phyloP scores from a whole-genome alignment of 2,888 invertebrate genomes.

The Dysmachus trigonus region DNA sequence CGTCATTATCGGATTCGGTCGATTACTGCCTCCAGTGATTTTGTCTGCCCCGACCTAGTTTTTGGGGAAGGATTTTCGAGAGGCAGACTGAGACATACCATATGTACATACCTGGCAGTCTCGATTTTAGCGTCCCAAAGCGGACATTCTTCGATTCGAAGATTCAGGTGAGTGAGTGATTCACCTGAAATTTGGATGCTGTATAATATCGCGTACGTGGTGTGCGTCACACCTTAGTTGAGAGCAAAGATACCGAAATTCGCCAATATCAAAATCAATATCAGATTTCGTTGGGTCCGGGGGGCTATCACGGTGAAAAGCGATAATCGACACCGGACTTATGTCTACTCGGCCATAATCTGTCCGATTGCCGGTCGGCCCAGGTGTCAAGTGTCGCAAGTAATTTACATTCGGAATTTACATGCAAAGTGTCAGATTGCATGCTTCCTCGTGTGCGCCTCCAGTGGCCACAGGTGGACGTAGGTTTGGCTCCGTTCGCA shows the following conservation, averaged over 20 bases:
- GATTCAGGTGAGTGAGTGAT: background rate
- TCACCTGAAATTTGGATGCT: background rate
- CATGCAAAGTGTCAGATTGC: slow-evolving; percentile 46
- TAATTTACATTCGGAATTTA: slow-evolving; percentile 47
- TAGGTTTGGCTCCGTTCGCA: slow-evolving; percentile 9
- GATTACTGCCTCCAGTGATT: background rate
- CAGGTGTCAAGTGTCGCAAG: slow-evolving; percentile 47
- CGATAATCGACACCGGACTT: slow-evolving; percentile 2
- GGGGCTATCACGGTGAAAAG: background rate
- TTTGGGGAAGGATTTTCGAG: background rate
- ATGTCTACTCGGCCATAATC: background rate
- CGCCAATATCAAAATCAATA: background rate
- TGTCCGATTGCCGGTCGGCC: background rate
- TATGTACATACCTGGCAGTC: background rate
- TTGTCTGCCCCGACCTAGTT: background rate
- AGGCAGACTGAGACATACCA: background rate
- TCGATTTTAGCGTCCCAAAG: background rate
- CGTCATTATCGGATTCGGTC: slow-evolving; percentile 38
- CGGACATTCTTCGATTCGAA: background rate
- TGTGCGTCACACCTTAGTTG: background rate
- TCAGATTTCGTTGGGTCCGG: slow-evolving; percentile 4
- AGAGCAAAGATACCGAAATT: background rate
- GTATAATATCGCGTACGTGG: too few relatives aligned
- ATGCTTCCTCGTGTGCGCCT: slow-evolving; percentile 22
- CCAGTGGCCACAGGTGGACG: slow-evolving; percentile 21